phyloP scores from a whole-genome alignment of 2,888 invertebrate species.

The Prosapia bicincta region DNA sequence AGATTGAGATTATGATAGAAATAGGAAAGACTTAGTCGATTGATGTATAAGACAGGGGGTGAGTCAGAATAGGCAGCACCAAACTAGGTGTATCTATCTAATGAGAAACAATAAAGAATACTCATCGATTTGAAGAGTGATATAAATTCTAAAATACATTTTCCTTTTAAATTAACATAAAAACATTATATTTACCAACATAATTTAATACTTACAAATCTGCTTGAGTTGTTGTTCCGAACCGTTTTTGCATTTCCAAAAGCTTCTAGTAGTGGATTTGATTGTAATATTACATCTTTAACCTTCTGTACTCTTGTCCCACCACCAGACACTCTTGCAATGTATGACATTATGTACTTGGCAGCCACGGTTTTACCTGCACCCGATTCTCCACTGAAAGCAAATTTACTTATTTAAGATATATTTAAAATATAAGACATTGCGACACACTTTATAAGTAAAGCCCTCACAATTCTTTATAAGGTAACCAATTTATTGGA shows the following conservation, averaged over 20 bases:
- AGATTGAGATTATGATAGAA: too few species aligned
- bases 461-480: background rate
- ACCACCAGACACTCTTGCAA: constrained; percentile 80
- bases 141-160: too few species aligned
- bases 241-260: constrained; percentile 91
- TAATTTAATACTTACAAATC: constrained; percentile 80
- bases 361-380: constrained; percentile 92
- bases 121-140: too few species aligned
- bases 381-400: constrained; percentile 66
- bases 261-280: constrained; percentile 83
- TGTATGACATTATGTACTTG: constrained; percentile 86
- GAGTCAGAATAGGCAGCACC: too few species aligned
- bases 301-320: constrained; percentile 58
- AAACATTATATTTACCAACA: too few species aligned
- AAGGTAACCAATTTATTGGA: too few species aligned
- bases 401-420: background rate
- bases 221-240: constrained; percentile 85
- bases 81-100: too few species aligned
- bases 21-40: too few species aligned
- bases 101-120: too few species aligned
- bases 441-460: background rate
- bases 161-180: too few species aligned
- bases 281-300: constrained; percentile 79
- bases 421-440: constrained; percentile 10
- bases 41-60: too few species aligned